phyloP scores from a whole-genome alignment of 1,140 invertebrate species.

The Oncopeltus fasciatus region DNA sequence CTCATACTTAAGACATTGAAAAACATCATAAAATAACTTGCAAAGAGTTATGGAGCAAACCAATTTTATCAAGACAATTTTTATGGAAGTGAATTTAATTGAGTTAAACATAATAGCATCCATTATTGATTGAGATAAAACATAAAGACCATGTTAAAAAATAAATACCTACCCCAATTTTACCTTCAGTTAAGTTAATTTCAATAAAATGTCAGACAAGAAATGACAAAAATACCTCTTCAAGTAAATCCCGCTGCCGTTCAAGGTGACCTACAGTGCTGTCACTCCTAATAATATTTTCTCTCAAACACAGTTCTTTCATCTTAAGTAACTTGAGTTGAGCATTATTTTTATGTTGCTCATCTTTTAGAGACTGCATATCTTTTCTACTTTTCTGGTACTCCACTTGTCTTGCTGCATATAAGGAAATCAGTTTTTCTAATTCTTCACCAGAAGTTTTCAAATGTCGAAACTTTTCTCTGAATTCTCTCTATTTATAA shows the following conservation, averaged over 20 bases:
- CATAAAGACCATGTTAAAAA: too few species aligned
- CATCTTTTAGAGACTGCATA: conserved; percentile 30
- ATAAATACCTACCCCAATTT: too few species aligned
- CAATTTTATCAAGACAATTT: too few species aligned
- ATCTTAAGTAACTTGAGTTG: conserved; percentile 45
- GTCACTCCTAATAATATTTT: conserved; percentile 37
- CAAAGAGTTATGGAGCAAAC: too few species aligned
- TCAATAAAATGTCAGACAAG: too few species aligned
- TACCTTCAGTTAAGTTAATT: too few species aligned
- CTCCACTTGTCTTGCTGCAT: neutral
- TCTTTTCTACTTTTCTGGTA: conserved; percentile 34
- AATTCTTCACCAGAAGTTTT: conserved; percentile 17
- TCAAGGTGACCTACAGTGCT: conserved; percentile 41
- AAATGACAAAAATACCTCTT: too few species aligned
- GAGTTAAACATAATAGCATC: too few species aligned
- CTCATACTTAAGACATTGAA: too few species aligned
- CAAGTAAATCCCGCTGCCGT: conserved; percentile 40
- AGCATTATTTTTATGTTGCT: conserved; percentile 39
- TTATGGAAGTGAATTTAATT: too few species aligned
- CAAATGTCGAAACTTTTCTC: neutral
- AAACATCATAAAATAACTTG: too few species aligned
- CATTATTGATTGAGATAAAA: too few species aligned
- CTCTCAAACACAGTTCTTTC: conserved; percentile 38
- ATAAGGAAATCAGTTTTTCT: conserved; percentile 26
- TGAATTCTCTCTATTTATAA: neutral